phyloP scores from a whole-genome alignment of 2,888 invertebrate genomes.

The Acrobasis suavella region DNA sequence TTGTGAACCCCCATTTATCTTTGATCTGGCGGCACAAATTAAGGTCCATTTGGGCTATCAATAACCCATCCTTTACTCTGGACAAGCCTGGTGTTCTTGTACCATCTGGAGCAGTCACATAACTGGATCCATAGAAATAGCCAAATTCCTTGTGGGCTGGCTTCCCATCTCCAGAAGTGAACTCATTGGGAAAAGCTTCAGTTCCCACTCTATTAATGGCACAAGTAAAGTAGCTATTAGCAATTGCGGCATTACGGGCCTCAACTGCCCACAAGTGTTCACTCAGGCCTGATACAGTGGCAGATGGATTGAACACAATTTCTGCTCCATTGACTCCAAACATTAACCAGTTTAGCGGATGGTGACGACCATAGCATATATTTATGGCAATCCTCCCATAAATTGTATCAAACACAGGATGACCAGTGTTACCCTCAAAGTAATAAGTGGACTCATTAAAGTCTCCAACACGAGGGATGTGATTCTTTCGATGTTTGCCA shows the following conservation, averaged over 20 bases:
- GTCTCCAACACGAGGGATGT: slow-evolving; percentile 98
- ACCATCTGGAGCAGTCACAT: slow-evolving; percentile 97
- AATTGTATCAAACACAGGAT: slow-evolving; percentile 95
- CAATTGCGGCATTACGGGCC: slow-evolving; percentile 97
- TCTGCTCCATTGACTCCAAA: slow-evolving; percentile 99
- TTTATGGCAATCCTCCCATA: slow-evolving; percentile 96
- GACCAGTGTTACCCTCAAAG: slow-evolving; percentile 97
- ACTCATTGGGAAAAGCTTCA: slow-evolving; percentile 87
- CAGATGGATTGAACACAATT: slow-evolving; percentile 99
- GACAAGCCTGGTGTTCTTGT: slow-evolving; percentile 93
- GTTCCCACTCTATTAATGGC: slow-evolving; percentile 97
- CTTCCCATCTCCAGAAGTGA: slow-evolving; percentile 84
- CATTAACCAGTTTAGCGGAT: slow-evolving; percentile 99
- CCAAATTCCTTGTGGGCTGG: slow-evolving; percentile 95
- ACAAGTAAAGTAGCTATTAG: slow-evolving; percentile 97
- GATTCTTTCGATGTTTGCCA: slow-evolving; percentile 98
- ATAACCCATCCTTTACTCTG: slow-evolving; percentile 90
- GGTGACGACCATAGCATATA: slow-evolving; percentile 99
- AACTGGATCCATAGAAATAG: slow-evolving; percentile 98
- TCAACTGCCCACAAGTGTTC: slow-evolving; percentile 98
- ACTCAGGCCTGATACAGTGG: slow-evolving; percentile 91
- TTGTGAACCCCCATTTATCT: slow-evolving; percentile 97
- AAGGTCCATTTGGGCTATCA: slow-evolving; percentile 95
- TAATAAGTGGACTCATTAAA: slow-evolving; percentile 99
- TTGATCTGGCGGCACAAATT: slow-evolving; percentile 97